Percentiles rank a stretch among this genome's conserved stretches.
These are phyloP conservation scores for Lepidonotus clava DNA, from an alignment of 2,888 invertebrate species.

Conservation along the genomic window DNA sequence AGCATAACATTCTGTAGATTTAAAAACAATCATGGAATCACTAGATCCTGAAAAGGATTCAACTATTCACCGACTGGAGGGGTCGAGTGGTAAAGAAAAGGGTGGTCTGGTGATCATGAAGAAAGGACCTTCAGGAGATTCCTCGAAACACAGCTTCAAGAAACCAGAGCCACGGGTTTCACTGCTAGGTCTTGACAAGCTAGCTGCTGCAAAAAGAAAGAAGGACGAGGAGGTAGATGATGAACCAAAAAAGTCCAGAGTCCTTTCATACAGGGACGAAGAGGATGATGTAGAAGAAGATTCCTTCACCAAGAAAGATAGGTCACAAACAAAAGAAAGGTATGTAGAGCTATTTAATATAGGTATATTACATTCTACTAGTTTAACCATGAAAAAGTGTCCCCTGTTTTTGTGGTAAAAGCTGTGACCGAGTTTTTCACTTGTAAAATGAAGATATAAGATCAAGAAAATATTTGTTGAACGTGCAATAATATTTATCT, in stretches of 20 bases:
- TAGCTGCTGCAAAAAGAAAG: constrained; percentile 79
- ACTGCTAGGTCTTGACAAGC: constrained; percentile 80
- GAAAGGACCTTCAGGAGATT: constrained; percentile 69
- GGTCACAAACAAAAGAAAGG: not conserved
- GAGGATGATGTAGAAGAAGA: constrained; percentile 65
- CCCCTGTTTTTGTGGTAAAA: no score
- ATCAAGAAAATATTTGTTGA: no score
- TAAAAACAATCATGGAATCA: constrained; percentile 19
- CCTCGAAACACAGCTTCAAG: constrained; percentile 55
- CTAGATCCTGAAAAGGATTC: constrained; percentile 65
- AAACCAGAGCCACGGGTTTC: constrained; percentile 69
- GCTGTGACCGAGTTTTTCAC: no score
- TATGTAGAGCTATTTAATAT: constrained; percentile 21
- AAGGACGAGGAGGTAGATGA: constrained; percentile 62
- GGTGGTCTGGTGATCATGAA: constrained; percentile 80
- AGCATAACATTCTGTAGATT: no score
- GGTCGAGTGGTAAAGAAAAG: constrained; percentile 72
- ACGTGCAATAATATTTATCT: no score
- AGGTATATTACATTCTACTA: constrained; percentile 18
- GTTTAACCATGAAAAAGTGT: no score
- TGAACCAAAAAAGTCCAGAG: constrained; percentile 72
- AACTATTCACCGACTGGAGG: constrained; percentile 77
- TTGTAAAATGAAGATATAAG: no score
- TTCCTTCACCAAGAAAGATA: constrained; percentile 43
- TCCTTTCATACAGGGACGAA: constrained; percentile 73